A percentile compares a stretch with the other conserved stretches of the same genome.
These are phyloP conservation scores for Hirudinaria manillensis DNA, from an alignment of 2,888 invertebrate genomes.

Conservation along the genomic window DNA sequence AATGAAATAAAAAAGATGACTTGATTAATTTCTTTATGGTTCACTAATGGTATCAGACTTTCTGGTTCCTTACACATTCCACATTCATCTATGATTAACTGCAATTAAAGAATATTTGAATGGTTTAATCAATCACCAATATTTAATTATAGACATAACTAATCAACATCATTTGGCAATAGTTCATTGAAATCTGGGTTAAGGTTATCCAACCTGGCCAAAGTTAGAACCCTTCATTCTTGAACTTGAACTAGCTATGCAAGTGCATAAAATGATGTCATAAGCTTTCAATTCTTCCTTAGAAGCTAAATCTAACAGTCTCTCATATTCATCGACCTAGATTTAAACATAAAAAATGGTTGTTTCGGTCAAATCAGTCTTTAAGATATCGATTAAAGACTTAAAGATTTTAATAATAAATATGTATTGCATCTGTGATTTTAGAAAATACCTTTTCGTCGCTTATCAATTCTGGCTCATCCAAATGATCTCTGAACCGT, in stretches of 20 bases:
- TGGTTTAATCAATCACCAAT: neutral
- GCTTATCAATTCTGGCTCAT: slow-evolving; percentile 20
- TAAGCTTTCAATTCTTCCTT: slow-evolving; percentile 32
- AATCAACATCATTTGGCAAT: neutral
- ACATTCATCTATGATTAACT: slow-evolving; percentile 50
- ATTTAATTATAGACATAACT: neutral
- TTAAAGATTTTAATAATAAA: neutral
- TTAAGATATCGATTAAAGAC: neutral
- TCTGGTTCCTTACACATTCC: slow-evolving; percentile 48
- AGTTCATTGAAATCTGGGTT: neutral
- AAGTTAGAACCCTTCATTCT: slow-evolving; percentile 12
- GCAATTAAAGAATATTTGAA: slow-evolving; percentile 16
- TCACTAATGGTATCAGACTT: slow-evolving; percentile 49
- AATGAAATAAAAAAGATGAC: neutral
- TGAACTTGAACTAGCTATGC: slow-evolving; percentile 31
- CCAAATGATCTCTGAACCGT: slow-evolving; percentile 23
- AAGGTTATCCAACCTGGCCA: neutral
- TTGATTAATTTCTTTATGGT: slow-evolving; percentile 30
- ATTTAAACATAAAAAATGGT: neutral
- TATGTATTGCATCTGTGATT: no score
- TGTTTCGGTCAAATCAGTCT: no score
- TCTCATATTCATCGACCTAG: slow-evolving; percentile 31
- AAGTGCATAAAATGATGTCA: slow-evolving; percentile 38
- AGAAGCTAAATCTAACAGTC: slow-evolving; percentile 31
- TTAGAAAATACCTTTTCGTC: slow-evolving; percentile 7